Base-by-base conservation (phyloP, 2,797 vertebrate species). In the Labroides dimidiatus region DNA sequence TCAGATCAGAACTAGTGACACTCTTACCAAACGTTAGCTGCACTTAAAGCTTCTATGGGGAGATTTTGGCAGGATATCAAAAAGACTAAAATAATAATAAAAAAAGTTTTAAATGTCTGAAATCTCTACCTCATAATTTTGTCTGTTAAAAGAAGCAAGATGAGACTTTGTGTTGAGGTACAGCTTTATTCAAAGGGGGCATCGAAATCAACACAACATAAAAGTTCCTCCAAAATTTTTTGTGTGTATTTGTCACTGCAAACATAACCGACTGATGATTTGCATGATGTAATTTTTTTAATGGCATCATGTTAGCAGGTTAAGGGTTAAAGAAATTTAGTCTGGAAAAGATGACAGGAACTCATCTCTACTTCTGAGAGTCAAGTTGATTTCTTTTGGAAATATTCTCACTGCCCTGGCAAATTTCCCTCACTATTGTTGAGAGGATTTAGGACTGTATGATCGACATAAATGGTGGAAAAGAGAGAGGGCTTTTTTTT, bases 401-500 rank as follows among this genome's bases (percentile, higher is more conserved):
- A 48, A 42, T 24, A 44, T 33, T 62, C 16, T 53, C 15, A 39
- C 14, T 49, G 36, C 41, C 6, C 5, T 8, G 12, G 17, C 17
- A 42, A 37, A 62, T 49, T 54, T 50, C 47, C 51, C 37, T 49
- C 16, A 27, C n/a, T 49, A 36, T 4, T 57, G 57, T 45, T 13
- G 12, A 56, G 15, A 6, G 30, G 12, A 15, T 54, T 72, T 53
- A 0, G 0, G 4, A 63, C 52, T 59, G 17, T 42, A 49, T 53
- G 45, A 42, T 36, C n/a, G 24, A 45, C 12, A 36, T 41, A 60
- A 59, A 52, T 51, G 49, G 3, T 16, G 50, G 8, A 2, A 37
- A 65, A 43, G 41, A 15, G 21, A 12, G 0, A 3, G 6, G 17
- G 12, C n/a, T 10, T 16, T 44, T 55, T 59, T 68, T 65, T 23